These are phyloP conservation scores for Dynastes maya DNA, from an alignment of 2,888 invertebrate genomes.

Conservation along the genomic window DNA sequence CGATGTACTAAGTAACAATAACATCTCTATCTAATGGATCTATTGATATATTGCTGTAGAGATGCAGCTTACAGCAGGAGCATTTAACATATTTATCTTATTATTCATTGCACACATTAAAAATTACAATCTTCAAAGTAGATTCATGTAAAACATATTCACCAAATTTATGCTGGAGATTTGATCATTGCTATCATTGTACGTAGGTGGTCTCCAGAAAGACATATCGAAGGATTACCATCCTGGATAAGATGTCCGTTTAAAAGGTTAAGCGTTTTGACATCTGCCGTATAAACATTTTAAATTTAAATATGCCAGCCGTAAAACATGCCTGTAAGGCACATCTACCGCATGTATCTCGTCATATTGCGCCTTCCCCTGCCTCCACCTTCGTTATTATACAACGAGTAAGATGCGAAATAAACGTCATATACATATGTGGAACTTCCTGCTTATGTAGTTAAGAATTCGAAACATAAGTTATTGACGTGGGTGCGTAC, in stretches of 20 bases:
- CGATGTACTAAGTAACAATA: neutral
- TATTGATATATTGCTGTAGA: neutral
- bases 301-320: constrained; percentile 25
- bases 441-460: neutral
- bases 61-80: neutral
- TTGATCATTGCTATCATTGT: neutral
- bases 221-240: constrained; percentile 6
- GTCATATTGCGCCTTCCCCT: neutral
- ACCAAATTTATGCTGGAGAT: constrained; percentile 18
- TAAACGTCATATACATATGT: constrained; percentile 3
- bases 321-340: constrained; percentile 11
- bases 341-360: constrained; percentile 1
- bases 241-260: constrained; percentile 11
- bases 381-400: neutral
- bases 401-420: neutral
- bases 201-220: constrained; percentile 19
- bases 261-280: constrained; percentile 41
- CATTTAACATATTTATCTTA: neutral
- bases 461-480: neutral
- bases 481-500: neutral
- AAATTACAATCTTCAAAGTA: neutral
- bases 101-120: too few relatives aligned
- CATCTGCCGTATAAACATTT: constrained; percentile 41
- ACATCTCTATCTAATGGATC: neutral
- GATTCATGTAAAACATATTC: neutral